These are phyloP conservation scores for Scomber colias DNA, from an alignment of 2,113 vertebrate species.

Conservation along the genomic window DNA sequence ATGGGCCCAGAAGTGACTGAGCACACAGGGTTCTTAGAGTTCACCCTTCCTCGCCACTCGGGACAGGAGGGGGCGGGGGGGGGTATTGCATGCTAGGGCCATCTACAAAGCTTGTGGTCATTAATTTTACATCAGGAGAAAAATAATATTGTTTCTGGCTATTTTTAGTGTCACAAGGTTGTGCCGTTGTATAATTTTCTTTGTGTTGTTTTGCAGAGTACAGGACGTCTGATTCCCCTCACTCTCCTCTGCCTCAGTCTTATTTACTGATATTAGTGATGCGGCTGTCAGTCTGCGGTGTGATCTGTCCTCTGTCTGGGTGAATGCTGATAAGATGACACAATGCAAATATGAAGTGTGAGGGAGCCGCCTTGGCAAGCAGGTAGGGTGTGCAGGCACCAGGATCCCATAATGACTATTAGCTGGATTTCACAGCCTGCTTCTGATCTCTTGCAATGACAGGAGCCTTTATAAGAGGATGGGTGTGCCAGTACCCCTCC, in stretches of 20 bases:
- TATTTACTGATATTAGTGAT: conserved; percentile 74
- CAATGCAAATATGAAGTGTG: conserved; percentile 77
- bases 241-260: conserved; percentile 39
- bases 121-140: conserved; percentile 75
- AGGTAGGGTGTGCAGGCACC: conserved; percentile 70
- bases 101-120: conserved; percentile 56
- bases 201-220: conserved; percentile 17
- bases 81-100: conserved; percentile 20
- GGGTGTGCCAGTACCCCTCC: conserved; percentile 66
- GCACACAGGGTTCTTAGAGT: conserved; percentile 73
- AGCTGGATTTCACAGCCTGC: conserved; percentile 85
- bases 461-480: conserved; percentile 74
- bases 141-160: conserved; percentile 55
- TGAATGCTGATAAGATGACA: conserved; percentile 81
- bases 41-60: conserved; percentile 61
- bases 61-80: conserved; percentile 30
- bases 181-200: conserved; percentile 45
- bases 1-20: conserved; percentile 77
- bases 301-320: conserved; percentile 71
- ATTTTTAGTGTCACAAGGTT: conserved; percentile 54
- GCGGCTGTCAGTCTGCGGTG: conserved; percentile 69
- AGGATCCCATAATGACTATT: conserved; percentile 83
- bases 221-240: conserved; percentile 35
- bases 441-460: conserved; percentile 82
- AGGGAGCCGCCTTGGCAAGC: conserved; percentile 72